Evolutionary conservation across 1,140 invertebrate species (phyloP).

Genomic region (Aphis craccivora): DNA sequence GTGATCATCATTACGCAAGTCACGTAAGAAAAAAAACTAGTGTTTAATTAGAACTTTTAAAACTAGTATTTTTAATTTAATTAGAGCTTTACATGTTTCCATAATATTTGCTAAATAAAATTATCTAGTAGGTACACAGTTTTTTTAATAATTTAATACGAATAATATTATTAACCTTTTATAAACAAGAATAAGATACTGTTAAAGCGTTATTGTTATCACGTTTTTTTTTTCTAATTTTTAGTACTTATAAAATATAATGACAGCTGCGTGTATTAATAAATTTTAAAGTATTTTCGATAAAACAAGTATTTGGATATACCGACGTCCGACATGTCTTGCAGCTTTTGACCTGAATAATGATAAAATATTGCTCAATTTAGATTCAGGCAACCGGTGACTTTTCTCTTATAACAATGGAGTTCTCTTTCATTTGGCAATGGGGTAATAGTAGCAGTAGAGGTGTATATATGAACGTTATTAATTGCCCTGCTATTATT

Average conservation of each 20-base stretch:
- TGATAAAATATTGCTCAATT: slow-evolving; percentile 56
- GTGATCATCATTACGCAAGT: slow-evolving; percentile 25
- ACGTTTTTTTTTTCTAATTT: background rate
- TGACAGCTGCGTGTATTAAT: background rate
- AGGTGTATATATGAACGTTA: slow-evolving; percentile 48
- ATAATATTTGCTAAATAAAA: background rate
- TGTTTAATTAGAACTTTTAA: slow-evolving; percentile 26
- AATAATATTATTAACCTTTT: background rate
- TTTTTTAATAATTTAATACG: slow-evolving; percentile 10
- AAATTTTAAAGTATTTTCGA: background rate
- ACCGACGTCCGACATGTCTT: background rate
- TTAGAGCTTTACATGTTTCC: slow-evolving; percentile 22
- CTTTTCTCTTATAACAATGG: slow-evolving; percentile 55
- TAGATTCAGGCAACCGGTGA: slow-evolving; percentile 49
- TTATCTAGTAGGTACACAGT: background rate
- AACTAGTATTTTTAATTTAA: slow-evolving; percentile 43
- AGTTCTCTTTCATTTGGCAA: slow-evolving; percentile 29
- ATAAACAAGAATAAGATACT: background rate
- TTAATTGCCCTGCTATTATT: slow-evolving; percentile 53
- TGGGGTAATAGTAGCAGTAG: background rate
- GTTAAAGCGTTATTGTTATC: background rate
- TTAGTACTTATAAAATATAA: background rate
- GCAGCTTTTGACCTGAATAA: slow-evolving; percentile 48
- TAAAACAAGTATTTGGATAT: background rate
- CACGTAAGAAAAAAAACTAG: slow-evolving; percentile 39